A percentile compares a stretch with the other conserved stretches of the same genome.
Conservation (phyloP, 2,888 invertebrate genomes). For the Heteropelma amictum region DNA sequence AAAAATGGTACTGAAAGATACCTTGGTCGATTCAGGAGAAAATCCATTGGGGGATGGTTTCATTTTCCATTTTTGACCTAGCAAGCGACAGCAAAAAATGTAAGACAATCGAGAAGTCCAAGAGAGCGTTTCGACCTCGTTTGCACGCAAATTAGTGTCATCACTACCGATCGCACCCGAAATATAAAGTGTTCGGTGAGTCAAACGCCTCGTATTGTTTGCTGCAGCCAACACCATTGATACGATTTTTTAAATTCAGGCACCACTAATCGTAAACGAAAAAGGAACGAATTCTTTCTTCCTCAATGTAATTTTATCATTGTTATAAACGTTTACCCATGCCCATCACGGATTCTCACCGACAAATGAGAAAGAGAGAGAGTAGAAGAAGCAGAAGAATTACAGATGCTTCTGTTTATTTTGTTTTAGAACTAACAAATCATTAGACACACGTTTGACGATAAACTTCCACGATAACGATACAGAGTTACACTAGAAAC, state of each 20-base stretch:
- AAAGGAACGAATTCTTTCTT: neutral
- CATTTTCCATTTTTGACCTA: constrained; percentile 57
- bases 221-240: constrained; percentile 53
- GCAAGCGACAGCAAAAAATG: constrained; percentile 58
- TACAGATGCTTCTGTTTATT: too few relatives aligned
- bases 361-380: too few relatives aligned
- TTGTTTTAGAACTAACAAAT: neutral
- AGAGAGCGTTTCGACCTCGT: constrained; percentile 36
- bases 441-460: too few relatives aligned
- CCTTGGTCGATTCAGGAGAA: neutral
- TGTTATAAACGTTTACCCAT: too few relatives aligned
- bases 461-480: constrained; percentile 10
- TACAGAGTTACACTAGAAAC: constrained; percentile 37
- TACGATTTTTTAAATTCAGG: neutral
- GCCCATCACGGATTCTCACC: too few relatives aligned
- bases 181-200: constrained; percentile 64
- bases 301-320: too few relatives aligned
- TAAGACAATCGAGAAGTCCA: constrained; percentile 62
- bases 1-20: neutral
- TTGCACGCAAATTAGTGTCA: constrained; percentile 22
- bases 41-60: constrained; percentile 46
- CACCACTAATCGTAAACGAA: neutral
- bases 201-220: constrained; percentile 61
- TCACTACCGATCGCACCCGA: constrained; percentile 54
- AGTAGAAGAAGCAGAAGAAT: too few relatives aligned